A percentile compares a stretch with the other conserved stretches of the same genome.
Conservation (phyloP, 2,888 invertebrate species). For the Deilephila porcellus region DNA sequence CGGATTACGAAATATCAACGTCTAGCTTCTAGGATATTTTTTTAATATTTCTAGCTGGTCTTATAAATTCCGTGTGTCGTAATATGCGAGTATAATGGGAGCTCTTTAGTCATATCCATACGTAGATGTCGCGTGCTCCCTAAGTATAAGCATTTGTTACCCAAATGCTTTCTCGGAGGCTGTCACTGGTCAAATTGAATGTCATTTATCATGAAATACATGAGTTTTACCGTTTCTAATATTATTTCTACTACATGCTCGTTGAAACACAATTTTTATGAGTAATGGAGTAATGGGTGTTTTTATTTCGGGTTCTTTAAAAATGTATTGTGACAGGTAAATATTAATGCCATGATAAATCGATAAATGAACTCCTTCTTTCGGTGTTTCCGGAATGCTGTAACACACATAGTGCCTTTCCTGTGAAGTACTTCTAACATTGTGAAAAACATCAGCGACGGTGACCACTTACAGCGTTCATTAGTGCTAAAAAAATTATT, state of each 20-base stretch:
- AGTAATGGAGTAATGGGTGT: neutral
- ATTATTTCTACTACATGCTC: constrained; percentile 10
- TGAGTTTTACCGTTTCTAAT: constrained; percentile 56
- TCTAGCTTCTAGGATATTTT: too few relatives aligned
- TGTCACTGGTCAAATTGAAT: constrained; percentile 81
- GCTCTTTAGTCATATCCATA: constrained; percentile 32
- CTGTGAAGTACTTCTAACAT: too few relatives aligned
- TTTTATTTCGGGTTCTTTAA: neutral
- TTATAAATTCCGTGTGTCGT: neutral
- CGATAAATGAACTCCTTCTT: too few relatives aligned
- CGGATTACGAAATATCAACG: too few relatives aligned
- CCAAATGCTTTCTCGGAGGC: constrained; percentile 77
- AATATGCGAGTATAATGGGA: constrained; percentile 17
- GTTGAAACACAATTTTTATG: constrained; percentile 1
- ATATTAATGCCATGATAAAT: too few relatives aligned
- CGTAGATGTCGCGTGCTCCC: constrained; percentile 75
- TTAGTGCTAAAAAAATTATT: too few relatives aligned
- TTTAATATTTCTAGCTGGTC: too few relatives aligned
- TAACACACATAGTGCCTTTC: too few relatives aligned
- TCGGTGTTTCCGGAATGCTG: too few relatives aligned
- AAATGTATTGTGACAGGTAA: too few relatives aligned
- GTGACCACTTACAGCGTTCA: too few relatives aligned
- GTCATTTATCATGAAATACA: constrained; percentile 79
- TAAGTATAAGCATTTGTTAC: constrained; percentile 79
- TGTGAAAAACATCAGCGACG: too few relatives aligned